These are phyloP conservation scores for Aethina tumida DNA, from an alignment of 1,140 invertebrate genomes.

Conservation along the genomic window DNA sequence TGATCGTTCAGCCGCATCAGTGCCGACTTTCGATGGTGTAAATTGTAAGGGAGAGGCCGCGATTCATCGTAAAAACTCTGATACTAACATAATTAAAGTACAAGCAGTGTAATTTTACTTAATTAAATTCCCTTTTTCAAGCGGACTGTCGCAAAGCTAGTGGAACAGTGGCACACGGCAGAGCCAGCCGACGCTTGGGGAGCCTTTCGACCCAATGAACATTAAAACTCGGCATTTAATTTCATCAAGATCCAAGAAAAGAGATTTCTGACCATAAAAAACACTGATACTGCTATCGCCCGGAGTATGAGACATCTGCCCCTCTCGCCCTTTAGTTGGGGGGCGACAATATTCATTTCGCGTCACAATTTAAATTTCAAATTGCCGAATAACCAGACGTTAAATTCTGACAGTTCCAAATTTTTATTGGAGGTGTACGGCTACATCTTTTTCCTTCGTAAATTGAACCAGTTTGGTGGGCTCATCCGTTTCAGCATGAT, in stretches of 20 bases:
- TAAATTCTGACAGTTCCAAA: no score
- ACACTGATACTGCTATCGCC: no score
- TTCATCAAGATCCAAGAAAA: conserved; percentile 40
- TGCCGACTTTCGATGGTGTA: conserved; percentile 20
- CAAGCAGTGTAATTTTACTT: conserved; percentile 45
- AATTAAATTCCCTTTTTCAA: conserved; percentile 44
- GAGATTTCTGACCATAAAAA: conserved; percentile 40
- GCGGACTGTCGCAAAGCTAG: conserved; percentile 18
- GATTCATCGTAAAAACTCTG: conserved; percentile 35
- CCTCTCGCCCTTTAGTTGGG: no score
- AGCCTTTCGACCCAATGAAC: conserved; percentile 40
- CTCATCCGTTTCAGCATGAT: no score
- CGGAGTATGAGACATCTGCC: no score
- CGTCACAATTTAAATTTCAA: no score
- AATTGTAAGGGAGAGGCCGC: conserved; percentile 20
- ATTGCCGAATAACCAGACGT: no score
- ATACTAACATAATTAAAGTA: conserved; percentile 45
- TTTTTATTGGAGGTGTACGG: no score
- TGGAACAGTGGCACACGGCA: conserved; percentile 21
- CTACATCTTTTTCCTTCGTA: no score
- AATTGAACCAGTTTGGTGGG: no score
- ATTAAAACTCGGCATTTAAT: conserved; percentile 42
- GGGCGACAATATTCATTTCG: no score
- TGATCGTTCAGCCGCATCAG: conserved; percentile 24
- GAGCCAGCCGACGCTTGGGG: conserved; percentile 33